Conservation (phyloP, 2,797 vertebrate species). For the Ptychadena robeensis region DNA sequence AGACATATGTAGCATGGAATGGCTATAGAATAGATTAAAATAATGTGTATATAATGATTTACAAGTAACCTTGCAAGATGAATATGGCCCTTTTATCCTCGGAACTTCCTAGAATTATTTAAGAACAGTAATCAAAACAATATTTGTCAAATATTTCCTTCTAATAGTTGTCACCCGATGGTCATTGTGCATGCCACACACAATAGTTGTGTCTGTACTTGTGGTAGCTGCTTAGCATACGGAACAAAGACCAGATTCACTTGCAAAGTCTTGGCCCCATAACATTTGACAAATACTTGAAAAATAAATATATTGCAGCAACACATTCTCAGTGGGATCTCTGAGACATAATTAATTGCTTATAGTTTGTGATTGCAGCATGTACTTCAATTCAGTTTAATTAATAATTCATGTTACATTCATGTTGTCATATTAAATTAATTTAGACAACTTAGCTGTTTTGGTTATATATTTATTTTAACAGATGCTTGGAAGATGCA, state of each 20-base stretch:
- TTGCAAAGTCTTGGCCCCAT: slow-evolving; percentile 10
- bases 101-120: not conserved
- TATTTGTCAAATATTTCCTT: not conserved
- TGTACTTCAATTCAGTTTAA: not conserved
- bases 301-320: slow-evolving; percentile 21
- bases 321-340: not conserved
- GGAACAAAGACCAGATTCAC: slow-evolving; percentile 45
- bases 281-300: slow-evolving; percentile 15
- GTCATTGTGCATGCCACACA: slow-evolving; percentile 6
- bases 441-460: slow-evolving; percentile 3
- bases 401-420: slow-evolving; percentile 33
- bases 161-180: slow-evolving; percentile 2
- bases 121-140: too few species aligned
- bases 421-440: slow-evolving; percentile 18
- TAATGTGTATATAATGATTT: too few species aligned
- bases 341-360: slow-evolving; percentile 13
- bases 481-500: not conserved
- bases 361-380: not conserved
- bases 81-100: not conserved
- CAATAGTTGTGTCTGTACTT: slow-evolving; percentile 49
- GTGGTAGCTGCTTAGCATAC: slow-evolving; percentile 34
- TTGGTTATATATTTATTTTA: not conserved
- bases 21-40: too few species aligned
- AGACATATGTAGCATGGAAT: too few species aligned
- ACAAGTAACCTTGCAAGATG: too few species aligned